Evolutionary conservation across 1,140 invertebrate genomes (phyloP), one percentile per base, ranked within the genome.

Genomic region (Panulirus ornatus): DNA sequence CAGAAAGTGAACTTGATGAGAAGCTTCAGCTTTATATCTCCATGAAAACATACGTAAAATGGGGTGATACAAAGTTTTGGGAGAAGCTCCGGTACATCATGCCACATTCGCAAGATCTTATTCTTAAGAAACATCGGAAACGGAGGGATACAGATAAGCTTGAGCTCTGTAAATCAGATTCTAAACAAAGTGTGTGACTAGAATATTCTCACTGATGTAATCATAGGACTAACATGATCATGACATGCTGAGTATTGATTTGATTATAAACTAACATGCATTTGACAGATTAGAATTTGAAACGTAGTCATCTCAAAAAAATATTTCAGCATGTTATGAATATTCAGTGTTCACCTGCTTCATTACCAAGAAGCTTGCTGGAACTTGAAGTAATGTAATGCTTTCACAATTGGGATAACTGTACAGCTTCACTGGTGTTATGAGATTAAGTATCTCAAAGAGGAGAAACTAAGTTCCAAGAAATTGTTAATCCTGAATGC

Each of bases 31-130:
- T 90, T 36, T 90, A 90, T 44, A 84, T 90, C 71, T 84, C 82
- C 19, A 90, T 78, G 27, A 90, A 85, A 16, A 90, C 82, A 6
- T 90, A 90, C 36, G 81, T 90, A 2, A 73, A 66, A 19, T 90
- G 88, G 88, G 88, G 83, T 30, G 88, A 90, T 30, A 30, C 47
- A 5, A 90, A 90, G 44, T 90, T 90, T 78, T 90, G 88, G 88
- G 88, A 90, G 40, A 90, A 90, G 51, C 73, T 90, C 9, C 73
- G 88, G 5, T 90, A 90, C 38, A 44, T 85, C 47, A 90, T 86
- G 90, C 88, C 88, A 38, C 88, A 90, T 36, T 82, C 88, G 36
- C 88, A 81, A 34, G 91, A 92, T 79, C 73, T 79, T 19, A 47
- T 70, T 19, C 3, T 70, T n/a, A 88, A 79, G 34, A 70, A 27